Percentiles rank a stretch among this genome's conserved stretches.
These are phyloP conservation scores for Tarsius wallacei DNA, from an alignment of 2,797 vertebrate genomes.

Conservation along the genomic window DNA sequence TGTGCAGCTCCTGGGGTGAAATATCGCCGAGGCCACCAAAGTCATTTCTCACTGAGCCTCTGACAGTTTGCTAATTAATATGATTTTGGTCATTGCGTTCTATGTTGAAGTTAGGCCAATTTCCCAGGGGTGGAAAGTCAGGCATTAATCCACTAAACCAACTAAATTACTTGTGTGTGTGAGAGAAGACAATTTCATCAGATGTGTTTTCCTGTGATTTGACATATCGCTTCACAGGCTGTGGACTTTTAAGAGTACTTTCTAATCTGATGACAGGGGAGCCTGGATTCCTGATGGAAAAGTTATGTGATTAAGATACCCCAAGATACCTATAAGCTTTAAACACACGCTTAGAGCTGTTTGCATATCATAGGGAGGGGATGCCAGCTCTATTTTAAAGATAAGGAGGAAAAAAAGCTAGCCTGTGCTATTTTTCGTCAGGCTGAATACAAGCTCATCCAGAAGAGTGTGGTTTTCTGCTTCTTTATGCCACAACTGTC, in stretches of 20 bases:
- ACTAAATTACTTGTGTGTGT: conserved; percentile 76
- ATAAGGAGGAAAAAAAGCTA: neutral
- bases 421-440: conserved; percentile 52
- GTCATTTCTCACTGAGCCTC: conserved; percentile 57
- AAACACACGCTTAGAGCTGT: conserved; percentile 56
- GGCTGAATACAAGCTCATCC: conserved; percentile 20
- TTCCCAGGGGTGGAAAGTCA: conserved; percentile 81
- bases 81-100: conserved; percentile 77
- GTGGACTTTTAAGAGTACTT: conserved; percentile 54
- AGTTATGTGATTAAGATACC: conserved; percentile 75
- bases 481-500: conserved; percentile 59
- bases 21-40: conserved; percentile 43
- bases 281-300: conserved; percentile 65
- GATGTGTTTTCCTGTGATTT: conserved; percentile 64
- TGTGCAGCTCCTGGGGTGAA: conserved; percentile 57
- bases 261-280: neutral
- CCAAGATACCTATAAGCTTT: neutral
- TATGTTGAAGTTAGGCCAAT: conserved; percentile 70
- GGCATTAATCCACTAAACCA: conserved; percentile 74
- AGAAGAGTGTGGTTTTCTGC: conserved; percentile 50
- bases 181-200: conserved; percentile 78
- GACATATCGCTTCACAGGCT: conserved; percentile 57
- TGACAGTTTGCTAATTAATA: conserved; percentile 83
- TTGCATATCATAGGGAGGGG: conserved; percentile 60
- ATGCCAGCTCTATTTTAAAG: neutral